A percentile compares a stretch with the other conserved stretches of the same genome.
Evolutionary conservation across 2,113 vertebrate species (phyloP).

Genomic region (Colistium nudipinnis): DNA sequence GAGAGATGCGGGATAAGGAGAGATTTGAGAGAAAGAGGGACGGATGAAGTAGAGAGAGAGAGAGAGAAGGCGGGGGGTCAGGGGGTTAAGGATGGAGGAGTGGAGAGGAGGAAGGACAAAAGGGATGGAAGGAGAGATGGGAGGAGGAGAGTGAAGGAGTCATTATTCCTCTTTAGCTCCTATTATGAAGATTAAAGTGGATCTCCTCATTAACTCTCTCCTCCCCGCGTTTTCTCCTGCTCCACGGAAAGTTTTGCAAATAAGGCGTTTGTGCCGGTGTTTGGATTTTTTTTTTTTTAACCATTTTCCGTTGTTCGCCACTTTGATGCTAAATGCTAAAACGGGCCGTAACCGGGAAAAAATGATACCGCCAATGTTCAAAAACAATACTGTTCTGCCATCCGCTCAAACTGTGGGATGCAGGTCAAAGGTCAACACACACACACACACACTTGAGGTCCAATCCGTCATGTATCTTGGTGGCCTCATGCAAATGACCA

Average conservation of each 20-base stretch:
- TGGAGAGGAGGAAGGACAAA: slow-evolving; percentile 47
- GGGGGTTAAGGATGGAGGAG: slow-evolving; percentile 60
- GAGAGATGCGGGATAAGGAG: slow-evolving; percentile 32
- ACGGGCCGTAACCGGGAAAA: too few species aligned
- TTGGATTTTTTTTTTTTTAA: too few species aligned
- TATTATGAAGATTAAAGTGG: slow-evolving; percentile 89
- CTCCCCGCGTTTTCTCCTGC: neutral
- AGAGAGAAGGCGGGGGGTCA: slow-evolving; percentile 33
- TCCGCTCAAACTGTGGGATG: too few species aligned
- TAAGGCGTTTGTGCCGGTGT: too few species aligned
- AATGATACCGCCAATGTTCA: too few species aligned
- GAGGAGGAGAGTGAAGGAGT: slow-evolving; percentile 71
- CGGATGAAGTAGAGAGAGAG: slow-evolving; percentile 10
- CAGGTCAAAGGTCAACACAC: neutral
- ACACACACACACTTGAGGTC: neutral
- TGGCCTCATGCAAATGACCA: slow-evolving; percentile 53
- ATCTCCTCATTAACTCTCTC: slow-evolving; percentile 73
- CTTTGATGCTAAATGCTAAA: too few species aligned
- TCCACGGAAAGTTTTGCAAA: too few species aligned
- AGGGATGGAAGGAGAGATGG: slow-evolving; percentile 33
- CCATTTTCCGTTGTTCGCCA: too few species aligned
- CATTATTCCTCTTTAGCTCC: slow-evolving; percentile 88
- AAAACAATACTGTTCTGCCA: too few species aligned
- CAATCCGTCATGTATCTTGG: slow-evolving; percentile 32
- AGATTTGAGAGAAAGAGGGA: slow-evolving; percentile 3